phyloP scores from a whole-genome alignment of 2,113 vertebrate species.

The Bos indicus region DNA sequence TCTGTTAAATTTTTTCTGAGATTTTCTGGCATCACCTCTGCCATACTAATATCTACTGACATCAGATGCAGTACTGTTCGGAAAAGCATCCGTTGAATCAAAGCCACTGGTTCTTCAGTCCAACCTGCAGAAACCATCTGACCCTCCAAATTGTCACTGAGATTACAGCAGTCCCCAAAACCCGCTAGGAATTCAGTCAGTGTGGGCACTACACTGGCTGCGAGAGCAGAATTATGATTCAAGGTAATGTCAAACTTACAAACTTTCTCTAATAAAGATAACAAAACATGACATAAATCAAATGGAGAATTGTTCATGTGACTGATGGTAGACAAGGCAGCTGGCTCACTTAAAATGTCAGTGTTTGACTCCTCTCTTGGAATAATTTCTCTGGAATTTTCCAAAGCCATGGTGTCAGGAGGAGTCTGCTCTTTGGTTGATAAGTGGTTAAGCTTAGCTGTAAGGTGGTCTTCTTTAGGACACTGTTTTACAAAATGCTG shows the following conservation, averaged over 20 bases:
- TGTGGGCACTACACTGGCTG: slow-evolving; percentile 90
- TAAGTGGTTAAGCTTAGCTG: slow-evolving; percentile 27
- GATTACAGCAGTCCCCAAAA: slow-evolving; percentile 87
- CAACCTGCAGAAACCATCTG: slow-evolving; percentile 89
- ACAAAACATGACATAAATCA: slow-evolving; percentile 91
- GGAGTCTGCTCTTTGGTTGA: slow-evolving; percentile 59
- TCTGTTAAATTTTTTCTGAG: slow-evolving; percentile 91
- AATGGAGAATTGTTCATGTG: slow-evolving; percentile 91
- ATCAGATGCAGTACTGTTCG: slow-evolving; percentile 91
- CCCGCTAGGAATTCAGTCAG: slow-evolving; percentile 93
- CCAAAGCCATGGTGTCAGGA: slow-evolving; percentile 13
- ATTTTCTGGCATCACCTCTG: slow-evolving; percentile 89
- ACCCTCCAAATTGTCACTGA: slow-evolving; percentile 68
- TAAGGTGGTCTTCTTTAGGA: slow-evolving; percentile 66
- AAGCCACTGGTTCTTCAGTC: slow-evolving; percentile 93
- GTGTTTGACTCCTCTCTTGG: slow-evolving; percentile 67
- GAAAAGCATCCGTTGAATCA: slow-evolving; percentile 95
- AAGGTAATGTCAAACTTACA: slow-evolving; percentile 93
- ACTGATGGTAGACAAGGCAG: slow-evolving; percentile 83
- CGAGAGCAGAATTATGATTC: slow-evolving; percentile 90
- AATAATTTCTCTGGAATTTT: slow-evolving; percentile 48
- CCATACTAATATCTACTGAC: slow-evolving; percentile 88
- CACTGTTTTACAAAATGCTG: slow-evolving; percentile 78
- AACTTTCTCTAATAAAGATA: slow-evolving; percentile 95
- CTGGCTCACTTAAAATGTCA: slow-evolving; percentile 83